These are phyloP conservation scores for Slavum lentiscoides DNA, from an alignment of 2,888 invertebrate species.

Conservation along the genomic window DNA sequence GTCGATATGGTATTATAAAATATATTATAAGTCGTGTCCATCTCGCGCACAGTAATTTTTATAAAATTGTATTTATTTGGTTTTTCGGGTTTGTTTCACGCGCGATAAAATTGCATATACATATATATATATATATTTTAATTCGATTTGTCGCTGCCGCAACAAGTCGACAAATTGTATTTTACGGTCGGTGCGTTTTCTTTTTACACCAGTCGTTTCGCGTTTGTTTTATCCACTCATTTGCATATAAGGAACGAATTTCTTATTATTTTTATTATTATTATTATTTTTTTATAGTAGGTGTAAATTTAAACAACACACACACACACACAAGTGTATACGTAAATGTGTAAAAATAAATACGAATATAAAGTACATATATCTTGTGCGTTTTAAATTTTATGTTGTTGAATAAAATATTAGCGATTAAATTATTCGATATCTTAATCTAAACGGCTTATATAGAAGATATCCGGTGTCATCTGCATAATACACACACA, in stretches of 20 bases:
- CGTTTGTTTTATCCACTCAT: conserved; percentile 27
- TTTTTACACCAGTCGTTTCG: conserved; percentile 3
- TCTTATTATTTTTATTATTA: neutral
- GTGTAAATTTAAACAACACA: conserved; percentile 25
- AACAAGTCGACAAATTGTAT: conserved; percentile 38
- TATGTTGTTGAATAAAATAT: conserved; percentile 16
- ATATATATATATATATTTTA: neutral
- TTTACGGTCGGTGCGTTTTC: conserved; percentile 25
- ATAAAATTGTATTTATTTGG: neutral
- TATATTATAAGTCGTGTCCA: neutral
- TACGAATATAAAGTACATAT: no score
- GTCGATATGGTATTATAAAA: no score
- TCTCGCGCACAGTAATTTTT: neutral
- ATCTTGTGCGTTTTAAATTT: neutral
- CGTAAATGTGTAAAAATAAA: neutral
- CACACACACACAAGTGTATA: neutral
- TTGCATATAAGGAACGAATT: conserved; percentile 47
- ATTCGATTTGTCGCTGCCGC: neutral
- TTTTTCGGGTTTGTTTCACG: neutral
- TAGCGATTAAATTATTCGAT: neutral
- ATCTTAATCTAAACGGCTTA: conserved; percentile 19
- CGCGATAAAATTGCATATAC: neutral
- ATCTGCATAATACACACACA: conserved; percentile 2
- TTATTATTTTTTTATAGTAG: conserved; percentile 2
- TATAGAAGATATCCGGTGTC: conserved; percentile 1